Base-by-base conservation (phyloP, 2,797 vertebrate genomes). In the Microctenopoma lineatum region DNA sequence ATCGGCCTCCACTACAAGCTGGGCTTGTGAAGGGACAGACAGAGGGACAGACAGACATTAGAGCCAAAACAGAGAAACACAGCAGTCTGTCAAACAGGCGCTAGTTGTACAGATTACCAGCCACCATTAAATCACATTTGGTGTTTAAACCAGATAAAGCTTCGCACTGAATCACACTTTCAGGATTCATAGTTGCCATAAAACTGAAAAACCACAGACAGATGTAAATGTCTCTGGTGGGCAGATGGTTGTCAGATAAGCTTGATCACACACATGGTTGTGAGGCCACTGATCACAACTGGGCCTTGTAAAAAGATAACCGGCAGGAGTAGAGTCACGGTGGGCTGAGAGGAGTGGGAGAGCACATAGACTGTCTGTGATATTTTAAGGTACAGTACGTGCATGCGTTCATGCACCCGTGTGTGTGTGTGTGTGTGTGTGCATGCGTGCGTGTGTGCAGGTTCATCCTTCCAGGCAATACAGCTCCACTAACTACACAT, bases 1-100 rank as follows among this genome's bases (percentile, higher is more conserved):
- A 80, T 95, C 94, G 25, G 94, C 93, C 90, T 95, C 95, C 92
- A 95, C 94, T 92, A 95, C 94, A 73, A 95, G 94, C 90, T 95
- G 94, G 92, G 94, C 94, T 95, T 95, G 93, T 94, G 87, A 94
- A 95, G 94, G 93, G 93, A 95, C 94, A 93, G 79, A 93, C 87
- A 91, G 89, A 93, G 50, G 89, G 66, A 89, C 86, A 93, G 88
- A 93, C 90, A 89, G 89, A 94, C 87, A 78, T 94, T 93, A 94
- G 91, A 92, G 84, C 80, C 80, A 62, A 50, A 27, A 32, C 13
- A 47, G 45, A 60, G 12, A 66, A 54, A 65, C 18, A 51, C 29
- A 60, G 46, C 4, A 21, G 44, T 9, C 50, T 58, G 2, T 47
- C 15, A 8, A 66, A 61, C 42, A 68, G 59, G 39, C 45, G 27